phyloP scores from a whole-genome alignment of 2,888 invertebrate genomes.

The Amorpha juglandis region DNA sequence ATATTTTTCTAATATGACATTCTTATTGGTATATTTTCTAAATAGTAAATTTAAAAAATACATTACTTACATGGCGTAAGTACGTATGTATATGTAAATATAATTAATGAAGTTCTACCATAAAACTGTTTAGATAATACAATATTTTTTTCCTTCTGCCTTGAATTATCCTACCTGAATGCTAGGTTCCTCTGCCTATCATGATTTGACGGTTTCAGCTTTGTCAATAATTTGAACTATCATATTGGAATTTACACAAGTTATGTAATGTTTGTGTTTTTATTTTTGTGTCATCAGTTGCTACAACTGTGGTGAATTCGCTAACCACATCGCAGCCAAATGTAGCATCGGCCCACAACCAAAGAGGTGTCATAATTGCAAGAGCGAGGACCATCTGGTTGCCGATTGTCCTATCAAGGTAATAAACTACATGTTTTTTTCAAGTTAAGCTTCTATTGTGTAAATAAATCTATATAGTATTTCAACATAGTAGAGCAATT shows the following conservation, averaged over 20 bases:
- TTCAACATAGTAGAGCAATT: no score
- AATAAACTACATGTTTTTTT: constrained; percentile 20
- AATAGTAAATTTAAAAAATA: no score
- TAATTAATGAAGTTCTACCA: no score
- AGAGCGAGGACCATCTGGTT: constrained; percentile 93
- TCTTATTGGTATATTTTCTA: neutral
- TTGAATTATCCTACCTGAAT: no score
- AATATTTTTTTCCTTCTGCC: no score
- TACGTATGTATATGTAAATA: no score
- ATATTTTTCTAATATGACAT: neutral
- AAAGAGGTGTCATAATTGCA: constrained; percentile 95
- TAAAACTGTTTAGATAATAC: no score
- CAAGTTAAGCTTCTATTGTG: neutral
- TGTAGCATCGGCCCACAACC: constrained; percentile 95
- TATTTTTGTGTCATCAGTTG: constrained; percentile 82
- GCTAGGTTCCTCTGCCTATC: no score
- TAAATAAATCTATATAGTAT: neutral
- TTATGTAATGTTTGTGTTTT: constrained; percentile 33
- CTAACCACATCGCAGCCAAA: constrained; percentile 96
- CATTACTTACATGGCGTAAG: no score
- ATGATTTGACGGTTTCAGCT: no score
- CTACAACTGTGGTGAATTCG: constrained; percentile 96
- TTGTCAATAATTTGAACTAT: neutral
- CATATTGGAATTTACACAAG: neutral
- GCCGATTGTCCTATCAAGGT: constrained; percentile 92